phyloP scores from a whole-genome alignment of 2,113 vertebrate genomes.

The Erythrolamprus reginae region DNA sequence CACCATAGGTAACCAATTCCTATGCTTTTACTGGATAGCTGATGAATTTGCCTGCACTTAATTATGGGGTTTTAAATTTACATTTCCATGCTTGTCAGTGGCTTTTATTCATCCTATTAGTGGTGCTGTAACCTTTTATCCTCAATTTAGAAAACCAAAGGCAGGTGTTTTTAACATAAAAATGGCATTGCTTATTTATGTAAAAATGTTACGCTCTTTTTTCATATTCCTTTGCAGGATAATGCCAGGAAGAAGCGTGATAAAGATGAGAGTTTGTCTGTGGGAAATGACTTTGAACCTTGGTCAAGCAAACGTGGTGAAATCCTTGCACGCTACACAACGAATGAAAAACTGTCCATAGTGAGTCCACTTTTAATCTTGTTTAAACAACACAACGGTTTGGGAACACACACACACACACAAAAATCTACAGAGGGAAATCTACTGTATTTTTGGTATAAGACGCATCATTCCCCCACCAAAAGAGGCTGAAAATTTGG shows the following conservation, averaged over 20 bases:
- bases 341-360: conserved; percentile 94
- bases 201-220: neutral
- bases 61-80: neutral
- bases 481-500: too few relatives aligned
- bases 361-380: conserved; percentile 69
- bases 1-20: neutral
- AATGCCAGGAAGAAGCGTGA: conserved; percentile 76
- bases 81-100: neutral
- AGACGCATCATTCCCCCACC: too few relatives aligned
- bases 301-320: conserved; percentile 91
- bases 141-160: neutral
- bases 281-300: conserved; percentile 88
- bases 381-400: neutral
- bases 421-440: neutral
- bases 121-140: neutral
- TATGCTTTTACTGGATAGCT: neutral
- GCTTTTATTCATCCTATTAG: neutral
- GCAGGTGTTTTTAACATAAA: neutral
- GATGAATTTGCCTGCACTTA: neutral
- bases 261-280: conserved; percentile 71
- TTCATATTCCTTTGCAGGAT: conserved; percentile 67
- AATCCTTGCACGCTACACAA: conserved; percentile 92
- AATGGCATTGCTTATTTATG: neutral
- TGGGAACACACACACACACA: too few relatives aligned
- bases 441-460: too few relatives aligned